Evolutionary conservation across 2,888 invertebrate genomes (phyloP).

Genomic region (Dusona sp.): DNA sequence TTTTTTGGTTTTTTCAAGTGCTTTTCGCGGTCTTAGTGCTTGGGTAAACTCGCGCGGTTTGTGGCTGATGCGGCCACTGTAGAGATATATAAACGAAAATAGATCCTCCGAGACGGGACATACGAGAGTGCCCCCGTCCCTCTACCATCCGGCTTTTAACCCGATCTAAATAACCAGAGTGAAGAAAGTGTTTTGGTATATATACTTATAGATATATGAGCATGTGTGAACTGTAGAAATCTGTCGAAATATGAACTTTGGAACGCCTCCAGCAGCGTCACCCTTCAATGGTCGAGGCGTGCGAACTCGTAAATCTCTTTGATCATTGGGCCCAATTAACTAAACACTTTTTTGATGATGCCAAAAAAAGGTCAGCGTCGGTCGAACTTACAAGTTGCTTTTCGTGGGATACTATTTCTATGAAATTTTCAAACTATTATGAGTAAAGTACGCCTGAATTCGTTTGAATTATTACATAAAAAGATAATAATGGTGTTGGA

Average conservation of each 20-base stretch:
- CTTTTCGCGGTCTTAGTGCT: conserved; percentile 61
- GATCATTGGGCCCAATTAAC: conserved; percentile 66
- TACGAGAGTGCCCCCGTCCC: conserved; percentile 31
- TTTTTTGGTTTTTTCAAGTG: conserved; percentile 21
- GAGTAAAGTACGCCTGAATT: neutral
- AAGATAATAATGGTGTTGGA: no score
- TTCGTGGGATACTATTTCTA: neutral
- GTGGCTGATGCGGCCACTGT: conserved; percentile 59
- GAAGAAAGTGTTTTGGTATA: conserved; percentile 44
- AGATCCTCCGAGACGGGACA: conserved; percentile 59
- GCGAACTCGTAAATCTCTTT: conserved; percentile 64
- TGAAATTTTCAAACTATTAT: neutral
- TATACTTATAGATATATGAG: conserved; percentile 8
- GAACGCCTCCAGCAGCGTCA: conserved; percentile 40
- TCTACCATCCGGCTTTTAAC: conserved; percentile 68
- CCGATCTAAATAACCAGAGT: conserved; percentile 65
- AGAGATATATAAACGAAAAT: conserved; percentile 68
- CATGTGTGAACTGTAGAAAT: conserved; percentile 39
- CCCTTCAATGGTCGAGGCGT: conserved; percentile 56
- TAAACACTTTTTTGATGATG: conserved; percentile 51
- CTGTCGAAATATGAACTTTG: conserved; percentile 56
- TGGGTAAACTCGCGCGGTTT: conserved; percentile 62
- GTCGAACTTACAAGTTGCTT: neutral
- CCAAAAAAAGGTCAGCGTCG: conserved; percentile 20
- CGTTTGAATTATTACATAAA: no score